Evolutionary conservation across 2,113 vertebrate species (phyloP).

Genomic region (Gorsachius goisagi): DNA sequence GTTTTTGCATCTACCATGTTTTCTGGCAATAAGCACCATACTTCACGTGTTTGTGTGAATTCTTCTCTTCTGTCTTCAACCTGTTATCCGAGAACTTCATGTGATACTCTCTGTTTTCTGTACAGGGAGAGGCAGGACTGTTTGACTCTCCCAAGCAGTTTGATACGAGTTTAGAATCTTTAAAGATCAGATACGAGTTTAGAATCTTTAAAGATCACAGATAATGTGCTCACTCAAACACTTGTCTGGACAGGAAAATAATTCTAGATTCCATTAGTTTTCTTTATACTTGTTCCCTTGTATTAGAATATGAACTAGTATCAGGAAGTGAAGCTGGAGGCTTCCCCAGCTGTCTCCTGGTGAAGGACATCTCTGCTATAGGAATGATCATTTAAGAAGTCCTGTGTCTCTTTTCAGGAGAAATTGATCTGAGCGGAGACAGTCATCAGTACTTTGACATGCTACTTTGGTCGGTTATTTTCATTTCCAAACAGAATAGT

Average conservation of each 20-base stretch:
- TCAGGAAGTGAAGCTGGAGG: background rate
- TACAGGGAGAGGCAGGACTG: background rate
- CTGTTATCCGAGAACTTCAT: background rate
- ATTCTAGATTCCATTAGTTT: background rate
- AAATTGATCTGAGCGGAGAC: background rate
- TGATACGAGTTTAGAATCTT: background rate
- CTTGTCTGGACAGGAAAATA: background rate
- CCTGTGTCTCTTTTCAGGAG: background rate
- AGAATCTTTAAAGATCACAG: background rate
- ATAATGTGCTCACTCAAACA: background rate
- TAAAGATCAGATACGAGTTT: background rate
- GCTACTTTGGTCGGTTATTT: background rate
- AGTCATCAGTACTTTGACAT: background rate
- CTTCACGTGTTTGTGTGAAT: background rate
- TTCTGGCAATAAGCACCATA: background rate
- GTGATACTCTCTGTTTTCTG: background rate
- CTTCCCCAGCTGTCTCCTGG: background rate
- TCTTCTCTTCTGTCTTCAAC: background rate
- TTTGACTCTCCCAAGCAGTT: background rate
- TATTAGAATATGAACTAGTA: background rate
- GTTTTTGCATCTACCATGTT: background rate
- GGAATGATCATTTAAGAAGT: background rate
- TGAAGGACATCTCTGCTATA: background rate
- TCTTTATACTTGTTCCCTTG: background rate
- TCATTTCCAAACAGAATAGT: background rate